Evolutionary conservation across 2,888 invertebrate genomes (phyloP).

Genomic region (Marasmarcha lunaedactyla): DNA sequence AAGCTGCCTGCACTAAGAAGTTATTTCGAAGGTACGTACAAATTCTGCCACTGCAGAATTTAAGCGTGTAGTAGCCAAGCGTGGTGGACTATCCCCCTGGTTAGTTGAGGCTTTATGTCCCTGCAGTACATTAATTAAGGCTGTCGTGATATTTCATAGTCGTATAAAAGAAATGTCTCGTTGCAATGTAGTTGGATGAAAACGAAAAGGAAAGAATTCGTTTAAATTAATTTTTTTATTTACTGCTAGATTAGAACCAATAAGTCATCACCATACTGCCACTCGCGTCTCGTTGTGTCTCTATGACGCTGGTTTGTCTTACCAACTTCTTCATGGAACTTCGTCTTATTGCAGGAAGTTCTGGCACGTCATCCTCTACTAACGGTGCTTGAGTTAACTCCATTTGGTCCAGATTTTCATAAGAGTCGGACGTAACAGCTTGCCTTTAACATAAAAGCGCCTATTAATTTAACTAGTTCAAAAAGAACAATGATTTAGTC

Average conservation of each 20-base stretch:
- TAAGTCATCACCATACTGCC: constrained; percentile 88
- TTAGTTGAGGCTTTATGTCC: too few relatives aligned
- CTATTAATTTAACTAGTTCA: not conserved
- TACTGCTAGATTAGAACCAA: constrained; percentile 91
- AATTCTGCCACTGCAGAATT: too few relatives aligned
- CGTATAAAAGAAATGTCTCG: too few relatives aligned
- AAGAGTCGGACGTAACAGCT: constrained; percentile 69
- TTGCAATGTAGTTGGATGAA: too few relatives aligned
- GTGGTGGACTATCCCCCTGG: too few relatives aligned
- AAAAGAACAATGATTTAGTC: not conserved
- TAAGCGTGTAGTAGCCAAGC: too few relatives aligned
- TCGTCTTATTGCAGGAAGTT: constrained; percentile 38
- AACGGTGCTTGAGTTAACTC: constrained; percentile 48
- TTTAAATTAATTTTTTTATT: too few relatives aligned
- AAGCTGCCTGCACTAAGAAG: too few relatives aligned
- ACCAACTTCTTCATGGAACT: constrained; percentile 77
- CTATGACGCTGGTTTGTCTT: constrained; percentile 84
- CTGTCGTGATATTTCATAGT: too few relatives aligned
- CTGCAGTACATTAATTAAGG: too few relatives aligned
- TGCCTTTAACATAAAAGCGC: constrained; percentile 45
- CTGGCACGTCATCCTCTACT: constrained; percentile 34
- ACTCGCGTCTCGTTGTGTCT: constrained; percentile 82
- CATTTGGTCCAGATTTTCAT: constrained; percentile 79
- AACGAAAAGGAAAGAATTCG: too few relatives aligned
- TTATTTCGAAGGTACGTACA: too few relatives aligned